Evolutionary conservation across 2,888 invertebrate genomes (phyloP).

Genomic region (Agrotis exclamationis): DNA sequence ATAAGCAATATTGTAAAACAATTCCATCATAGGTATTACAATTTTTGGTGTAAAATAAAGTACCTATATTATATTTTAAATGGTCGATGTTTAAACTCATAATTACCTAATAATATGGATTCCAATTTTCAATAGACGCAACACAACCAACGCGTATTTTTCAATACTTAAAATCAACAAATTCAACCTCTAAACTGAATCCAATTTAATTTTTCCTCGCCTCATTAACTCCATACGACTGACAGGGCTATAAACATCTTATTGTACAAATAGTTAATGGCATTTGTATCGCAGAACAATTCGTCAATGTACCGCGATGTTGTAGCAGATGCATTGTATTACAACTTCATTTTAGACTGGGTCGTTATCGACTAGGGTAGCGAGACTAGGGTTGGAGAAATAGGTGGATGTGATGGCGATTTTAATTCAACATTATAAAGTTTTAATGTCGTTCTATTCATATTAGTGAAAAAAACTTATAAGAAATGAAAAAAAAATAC

Average conservation of each 20-base stretch:
- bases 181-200: slow-evolving; percentile 53
- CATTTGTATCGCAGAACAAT: slow-evolving; percentile 78
- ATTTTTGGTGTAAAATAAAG: no score
- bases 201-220: slow-evolving; percentile 70
- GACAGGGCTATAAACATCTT: slow-evolving; percentile 78
- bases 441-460: no score
- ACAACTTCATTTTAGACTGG: slow-evolving; percentile 87
- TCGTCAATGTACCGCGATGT: slow-evolving; percentile 85
- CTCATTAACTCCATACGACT: slow-evolving; percentile 74
- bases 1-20: no score
- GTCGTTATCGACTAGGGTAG: slow-evolving; percentile 82
- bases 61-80: no score
- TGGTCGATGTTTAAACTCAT: no score
- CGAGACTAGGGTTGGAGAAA: slow-evolving; percentile 46
- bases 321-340: slow-evolving; percentile 89
- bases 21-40: no score
- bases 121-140: neutral
- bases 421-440: neutral
- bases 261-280: slow-evolving; percentile 82
- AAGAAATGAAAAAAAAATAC: no score
- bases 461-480: no score
- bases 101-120: neutral
- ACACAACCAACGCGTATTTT: neutral
- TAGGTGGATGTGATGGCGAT: slow-evolving; percentile 65
- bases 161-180: slow-evolving; percentile 6